phyloP scores from a whole-genome alignment of 2,888 invertebrate genomes.

The Barypeithes pellucidus region DNA sequence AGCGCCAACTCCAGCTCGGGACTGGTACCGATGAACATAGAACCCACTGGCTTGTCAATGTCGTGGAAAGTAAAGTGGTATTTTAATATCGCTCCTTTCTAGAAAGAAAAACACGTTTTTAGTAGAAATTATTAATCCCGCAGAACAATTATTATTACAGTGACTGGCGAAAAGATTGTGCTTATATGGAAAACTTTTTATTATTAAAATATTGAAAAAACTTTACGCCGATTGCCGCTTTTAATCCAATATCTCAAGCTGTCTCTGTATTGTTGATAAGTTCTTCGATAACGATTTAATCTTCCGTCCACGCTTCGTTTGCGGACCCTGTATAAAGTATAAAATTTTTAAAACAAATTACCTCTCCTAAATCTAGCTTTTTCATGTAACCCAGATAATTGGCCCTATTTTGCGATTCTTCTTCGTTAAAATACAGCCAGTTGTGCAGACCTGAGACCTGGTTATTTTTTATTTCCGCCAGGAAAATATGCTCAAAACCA shows the following conservation, averaged over 20 bases:
- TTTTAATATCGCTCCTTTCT: slow-evolving; percentile 87
- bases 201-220: too few relatives aligned
- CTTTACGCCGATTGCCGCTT: too few relatives aligned
- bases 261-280: too few relatives aligned
- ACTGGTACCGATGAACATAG: slow-evolving; percentile 88
- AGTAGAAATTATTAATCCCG: too few relatives aligned
- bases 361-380: slow-evolving; percentile 80
- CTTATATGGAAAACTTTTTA: too few relatives aligned
- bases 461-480: slow-evolving; percentile 87
- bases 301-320: too few relatives aligned
- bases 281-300: too few relatives aligned
- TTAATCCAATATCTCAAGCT: too few relatives aligned
- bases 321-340: background rate
- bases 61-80: slow-evolving; percentile 81
- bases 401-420: slow-evolving; percentile 80
- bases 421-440: slow-evolving; percentile 89
- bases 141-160: too few relatives aligned
- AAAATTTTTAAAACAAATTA: slow-evolving; percentile 69
- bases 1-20: slow-evolving; percentile 94
- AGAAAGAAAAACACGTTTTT: slow-evolving; percentile 63
- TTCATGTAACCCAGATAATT: slow-evolving; percentile 88
- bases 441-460: slow-evolving; percentile 91
- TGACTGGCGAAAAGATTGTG: too few relatives aligned
- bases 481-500: slow-evolving; percentile 94
- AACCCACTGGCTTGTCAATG: slow-evolving; percentile 83